Conservation (phyloP, 2,113 vertebrate genomes). For the Pipa parva region DNA sequence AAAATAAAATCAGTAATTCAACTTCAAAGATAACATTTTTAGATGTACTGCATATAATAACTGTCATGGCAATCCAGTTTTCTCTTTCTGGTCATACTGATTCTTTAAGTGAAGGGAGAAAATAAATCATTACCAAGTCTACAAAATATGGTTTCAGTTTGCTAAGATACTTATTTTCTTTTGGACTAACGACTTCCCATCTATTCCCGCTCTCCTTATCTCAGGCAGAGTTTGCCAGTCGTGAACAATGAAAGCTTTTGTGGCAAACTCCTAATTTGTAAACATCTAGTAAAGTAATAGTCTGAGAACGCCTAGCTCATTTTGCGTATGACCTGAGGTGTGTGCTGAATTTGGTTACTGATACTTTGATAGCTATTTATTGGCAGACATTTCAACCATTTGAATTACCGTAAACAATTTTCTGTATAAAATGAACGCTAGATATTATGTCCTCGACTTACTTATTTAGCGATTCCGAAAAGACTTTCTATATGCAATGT, state of each 20-base stretch:
- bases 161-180: background rate
- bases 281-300: conserved; percentile 42
- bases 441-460: background rate
- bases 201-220: conserved; percentile 13
- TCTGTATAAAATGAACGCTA: conserved; percentile 20
- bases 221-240: conserved; percentile 23
- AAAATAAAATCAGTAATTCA: no score
- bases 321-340: conserved; percentile 41
- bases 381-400: conserved; percentile 26
- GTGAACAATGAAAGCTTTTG: conserved; percentile 38
- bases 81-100: no score
- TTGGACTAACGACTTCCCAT: conserved; percentile 26
- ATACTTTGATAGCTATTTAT: conserved; percentile 41
- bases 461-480: background rate
- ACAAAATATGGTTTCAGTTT: conserved; percentile 3
- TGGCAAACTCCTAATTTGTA: conserved; percentile 35
- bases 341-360: conserved; percentile 40
- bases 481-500: background rate
- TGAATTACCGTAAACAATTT: conserved; percentile 34
- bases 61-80: no score
- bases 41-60: no score
- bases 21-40: no score
- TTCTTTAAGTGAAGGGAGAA: no score
- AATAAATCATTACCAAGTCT: background rate
- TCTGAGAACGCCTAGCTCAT: conserved; percentile 38